Evolutionary conservation across 92 coral and sea anemone species (phyloP).

Genomic region (Blastomussa wellsi): DNA sequence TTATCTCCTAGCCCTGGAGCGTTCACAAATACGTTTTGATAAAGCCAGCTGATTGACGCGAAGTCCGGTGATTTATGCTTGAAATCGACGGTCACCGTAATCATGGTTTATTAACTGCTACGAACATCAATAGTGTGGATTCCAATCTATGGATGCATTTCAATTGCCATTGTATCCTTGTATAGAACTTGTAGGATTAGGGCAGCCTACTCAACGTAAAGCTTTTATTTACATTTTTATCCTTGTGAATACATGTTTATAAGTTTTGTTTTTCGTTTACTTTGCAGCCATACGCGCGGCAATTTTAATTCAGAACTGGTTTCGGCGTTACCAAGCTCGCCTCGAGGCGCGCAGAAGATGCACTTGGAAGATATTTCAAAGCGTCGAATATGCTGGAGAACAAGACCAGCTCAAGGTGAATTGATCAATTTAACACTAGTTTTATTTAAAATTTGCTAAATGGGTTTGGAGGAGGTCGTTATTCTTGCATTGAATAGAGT

Average conservation of each 20-base stretch:
- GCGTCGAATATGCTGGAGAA: conserved; percentile 93
- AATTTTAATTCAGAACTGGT: conserved; percentile 94
- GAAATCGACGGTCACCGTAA: no score
- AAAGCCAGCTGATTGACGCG: not conserved
- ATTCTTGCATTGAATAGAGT: conserved; percentile 1
- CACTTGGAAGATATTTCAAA: conserved; percentile 98
- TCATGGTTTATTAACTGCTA: no score
- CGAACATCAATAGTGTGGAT: not conserved
- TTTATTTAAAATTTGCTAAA: not conserved
- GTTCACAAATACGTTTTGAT: conserved; percentile 9
- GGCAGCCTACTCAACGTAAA: not conserved
- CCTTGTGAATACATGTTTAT: not conserved
- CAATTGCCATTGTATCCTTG: not conserved
- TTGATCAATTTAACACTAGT: not conserved
- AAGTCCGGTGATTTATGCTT: not conserved
- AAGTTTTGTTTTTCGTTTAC: not conserved
- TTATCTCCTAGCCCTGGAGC: not conserved
- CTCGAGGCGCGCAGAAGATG: conserved; percentile 95
- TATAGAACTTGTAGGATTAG: not conserved
- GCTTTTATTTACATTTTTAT: conserved; percentile 13
- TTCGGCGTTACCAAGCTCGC: conserved; percentile 88
- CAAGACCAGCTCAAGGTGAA: conserved; percentile 95
- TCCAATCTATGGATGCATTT: not conserved
- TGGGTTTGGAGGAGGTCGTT: no score
- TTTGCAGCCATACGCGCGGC: conserved; percentile 86